These are phyloP conservation scores for Exocentrus adspersus DNA, from an alignment of 2,888 invertebrate genomes.

Conservation along the genomic window DNA sequence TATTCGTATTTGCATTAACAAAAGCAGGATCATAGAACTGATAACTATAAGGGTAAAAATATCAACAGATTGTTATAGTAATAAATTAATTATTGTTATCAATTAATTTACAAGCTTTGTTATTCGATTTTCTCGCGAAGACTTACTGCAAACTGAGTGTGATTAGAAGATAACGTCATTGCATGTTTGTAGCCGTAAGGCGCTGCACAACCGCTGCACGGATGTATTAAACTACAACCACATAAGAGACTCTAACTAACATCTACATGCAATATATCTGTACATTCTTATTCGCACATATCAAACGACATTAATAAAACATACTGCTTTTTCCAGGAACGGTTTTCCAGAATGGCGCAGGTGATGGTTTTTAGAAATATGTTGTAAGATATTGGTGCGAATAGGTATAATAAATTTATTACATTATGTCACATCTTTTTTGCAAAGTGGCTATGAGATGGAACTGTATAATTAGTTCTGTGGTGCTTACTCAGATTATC, in stretches of 20 bases:
- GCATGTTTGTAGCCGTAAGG: conserved; percentile 97
- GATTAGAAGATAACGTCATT: conserved; percentile 88
- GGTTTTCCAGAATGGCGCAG: too few relatives aligned
- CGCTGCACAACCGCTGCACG: conserved; percentile 81
- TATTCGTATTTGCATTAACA: too few relatives aligned
- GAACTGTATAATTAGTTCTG: too few relatives aligned
- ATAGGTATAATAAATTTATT: too few relatives aligned
- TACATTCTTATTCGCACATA: neutral
- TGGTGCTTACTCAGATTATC: too few relatives aligned
- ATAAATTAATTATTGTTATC: conserved; percentile 35
- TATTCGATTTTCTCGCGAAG: conserved; percentile 41
- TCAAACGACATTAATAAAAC: neutral
- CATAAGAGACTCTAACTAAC: conserved; percentile 29
- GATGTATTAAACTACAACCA: conserved; percentile 72
- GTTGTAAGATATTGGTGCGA: too few relatives aligned
- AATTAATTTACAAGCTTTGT: conserved; percentile 30
- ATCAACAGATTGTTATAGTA: neutral
- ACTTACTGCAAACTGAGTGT: conserved; percentile 88
- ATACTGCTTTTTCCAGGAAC: too few relatives aligned
- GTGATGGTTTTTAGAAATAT: too few relatives aligned
- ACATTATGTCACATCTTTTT: too few relatives aligned
- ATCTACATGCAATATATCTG: conserved; percentile 18
- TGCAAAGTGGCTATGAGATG: too few relatives aligned
- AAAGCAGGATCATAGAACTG: too few relatives aligned
- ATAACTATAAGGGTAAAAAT: neutral